Percentiles rank a stretch among this genome's conserved stretches.
Evolutionary conservation across 2,888 invertebrate genomes (phyloP).

Genomic region (Pimpla rufipes): DNA sequence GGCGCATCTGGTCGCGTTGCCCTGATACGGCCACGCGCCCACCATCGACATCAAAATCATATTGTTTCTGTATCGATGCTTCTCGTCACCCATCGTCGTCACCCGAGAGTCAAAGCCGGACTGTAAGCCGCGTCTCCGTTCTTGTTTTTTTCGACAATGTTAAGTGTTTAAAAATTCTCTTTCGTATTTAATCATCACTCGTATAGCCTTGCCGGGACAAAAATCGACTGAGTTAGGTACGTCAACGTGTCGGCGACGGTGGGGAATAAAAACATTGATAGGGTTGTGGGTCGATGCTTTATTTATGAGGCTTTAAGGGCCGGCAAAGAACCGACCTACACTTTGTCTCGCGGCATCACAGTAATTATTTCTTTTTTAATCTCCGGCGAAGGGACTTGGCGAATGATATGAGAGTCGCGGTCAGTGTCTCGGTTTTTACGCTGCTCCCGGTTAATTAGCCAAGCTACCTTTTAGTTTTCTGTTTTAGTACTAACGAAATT

Average conservation of each 20-base stretch:
- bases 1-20: neutral
- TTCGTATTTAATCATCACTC: too few species aligned
- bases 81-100: neutral
- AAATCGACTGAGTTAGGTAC: neutral
- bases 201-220: neutral
- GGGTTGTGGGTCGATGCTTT: neutral
- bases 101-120: neutral
- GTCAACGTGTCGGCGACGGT: neutral
- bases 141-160: neutral
- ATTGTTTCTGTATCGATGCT: neutral
- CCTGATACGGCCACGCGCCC: slow-evolving; percentile 15
- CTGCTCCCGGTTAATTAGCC: too few species aligned
- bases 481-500: too few species aligned
- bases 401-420: too few species aligned
- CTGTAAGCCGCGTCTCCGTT: neutral
- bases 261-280: neutral
- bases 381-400: too few species aligned
- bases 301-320: neutral
- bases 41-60: neutral
- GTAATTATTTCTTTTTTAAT: too few species aligned
- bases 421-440: too few species aligned
- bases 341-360: too few species aligned
- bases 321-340: too few species aligned
- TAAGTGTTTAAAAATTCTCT: neutral
- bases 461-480: too few species aligned